Evolutionary conservation across 2,797 vertebrate genomes (phyloP).

Genomic region (Micrastur ruficollis): DNA sequence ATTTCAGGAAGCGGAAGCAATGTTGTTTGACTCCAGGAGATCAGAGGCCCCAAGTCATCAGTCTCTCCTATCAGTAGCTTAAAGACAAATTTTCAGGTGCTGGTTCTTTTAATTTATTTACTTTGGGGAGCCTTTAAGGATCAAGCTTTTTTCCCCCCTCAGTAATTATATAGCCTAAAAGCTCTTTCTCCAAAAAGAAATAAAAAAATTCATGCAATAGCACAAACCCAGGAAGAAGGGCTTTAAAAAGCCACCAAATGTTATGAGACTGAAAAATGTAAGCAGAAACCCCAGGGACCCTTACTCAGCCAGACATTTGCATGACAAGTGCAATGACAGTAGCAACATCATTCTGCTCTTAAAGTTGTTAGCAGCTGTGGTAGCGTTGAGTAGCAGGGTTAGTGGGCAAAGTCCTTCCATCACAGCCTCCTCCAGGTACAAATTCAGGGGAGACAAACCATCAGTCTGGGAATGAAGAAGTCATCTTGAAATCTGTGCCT

Average conservation of each 20-base stretch:
- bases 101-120: constrained; percentile 43
- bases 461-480: not conserved
- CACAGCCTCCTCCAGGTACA: not conserved
- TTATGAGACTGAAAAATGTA: not conserved
- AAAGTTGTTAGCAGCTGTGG: not conserved
- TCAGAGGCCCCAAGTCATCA: not conserved
- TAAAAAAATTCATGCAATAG: constrained; percentile 11
- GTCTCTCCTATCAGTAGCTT: not conserved
- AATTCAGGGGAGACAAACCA: not conserved
- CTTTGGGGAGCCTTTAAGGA: constrained; percentile 25
- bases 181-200: constrained; percentile 29
- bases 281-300: not conserved
- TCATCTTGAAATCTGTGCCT: not conserved
- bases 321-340: not conserved
- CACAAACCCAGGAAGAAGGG: constrained; percentile 12
- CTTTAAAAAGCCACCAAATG: not conserved
- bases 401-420: not conserved
- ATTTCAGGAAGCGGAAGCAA: constrained; percentile 8
- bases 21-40: constrained; percentile 21
- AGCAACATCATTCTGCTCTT: not conserved
- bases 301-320: not conserved
- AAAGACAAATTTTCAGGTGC: constrained; percentile 24
- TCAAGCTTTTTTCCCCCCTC: not conserved
- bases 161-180: constrained; percentile 26
- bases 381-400: not conserved